These are phyloP conservation scores for Fistularia tabacaria DNA, from an alignment of 2,797 vertebrate species.

Conservation along the genomic window DNA sequence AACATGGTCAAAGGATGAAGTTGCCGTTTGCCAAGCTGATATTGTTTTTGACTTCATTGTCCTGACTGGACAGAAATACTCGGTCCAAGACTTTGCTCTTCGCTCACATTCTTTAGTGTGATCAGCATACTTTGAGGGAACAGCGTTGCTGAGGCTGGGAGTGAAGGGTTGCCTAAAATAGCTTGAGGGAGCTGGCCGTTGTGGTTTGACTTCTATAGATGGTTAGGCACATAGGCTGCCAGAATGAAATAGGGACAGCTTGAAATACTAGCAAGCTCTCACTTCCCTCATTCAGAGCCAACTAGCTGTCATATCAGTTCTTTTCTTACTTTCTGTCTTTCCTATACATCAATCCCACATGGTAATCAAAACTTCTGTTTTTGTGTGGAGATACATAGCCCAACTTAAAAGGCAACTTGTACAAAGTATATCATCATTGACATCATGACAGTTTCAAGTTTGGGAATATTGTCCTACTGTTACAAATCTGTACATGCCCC, in stretches of 20 bases:
- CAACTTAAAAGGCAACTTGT: too few species aligned
- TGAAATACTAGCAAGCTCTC: constrained; percentile 83
- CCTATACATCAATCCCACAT: constrained; percentile 7
- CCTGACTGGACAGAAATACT: too few species aligned
- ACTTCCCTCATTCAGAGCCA: constrained; percentile 87
- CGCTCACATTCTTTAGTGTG: constrained; percentile 27
- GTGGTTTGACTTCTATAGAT: constrained; percentile 95
- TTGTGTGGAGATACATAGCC: too few species aligned
- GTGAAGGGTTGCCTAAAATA: constrained; percentile 88
- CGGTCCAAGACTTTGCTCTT: too few species aligned
- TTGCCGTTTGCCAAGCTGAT: too few species aligned
- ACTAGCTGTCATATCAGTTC: constrained; percentile 82
- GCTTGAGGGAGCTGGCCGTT: constrained; percentile 79
- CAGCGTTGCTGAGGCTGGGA: constrained; percentile 48
- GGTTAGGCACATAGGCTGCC: constrained; percentile 86
- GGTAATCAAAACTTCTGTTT: neutral
- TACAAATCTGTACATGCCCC: too few species aligned
- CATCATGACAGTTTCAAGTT: too few species aligned
- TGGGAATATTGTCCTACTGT: too few species aligned
- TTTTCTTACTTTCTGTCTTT: constrained; percentile 60
- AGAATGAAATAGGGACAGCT: constrained; percentile 86
- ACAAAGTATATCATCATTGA: too few species aligned
- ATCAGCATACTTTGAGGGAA: constrained; percentile 71
- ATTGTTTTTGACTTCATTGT: too few species aligned
- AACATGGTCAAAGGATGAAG: too few species aligned